Conservation (phyloP, 1,140 invertebrate genomes). For the Pseudomyrmex cubaensis region DNA sequence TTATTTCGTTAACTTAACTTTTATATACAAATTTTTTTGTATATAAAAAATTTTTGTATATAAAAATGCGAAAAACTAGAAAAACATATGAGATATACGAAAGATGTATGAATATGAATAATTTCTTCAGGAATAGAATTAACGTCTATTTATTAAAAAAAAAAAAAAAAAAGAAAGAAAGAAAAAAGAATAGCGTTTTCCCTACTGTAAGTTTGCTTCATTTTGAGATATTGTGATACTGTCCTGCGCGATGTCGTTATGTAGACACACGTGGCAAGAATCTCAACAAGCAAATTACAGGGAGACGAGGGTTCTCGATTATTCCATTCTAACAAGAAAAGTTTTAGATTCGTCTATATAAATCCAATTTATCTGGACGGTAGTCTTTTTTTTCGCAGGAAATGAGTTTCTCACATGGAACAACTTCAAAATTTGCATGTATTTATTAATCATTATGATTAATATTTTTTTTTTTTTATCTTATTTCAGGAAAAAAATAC, state of each 20-base stretch:
- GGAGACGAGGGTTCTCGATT: not conserved
- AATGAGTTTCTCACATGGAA: not conserved
- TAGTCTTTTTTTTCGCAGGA: not conserved
- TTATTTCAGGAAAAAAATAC: conserved; percentile 17
- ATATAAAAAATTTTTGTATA: too few species aligned
- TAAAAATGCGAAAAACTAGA: too few species aligned
- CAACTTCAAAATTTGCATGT: not conserved
- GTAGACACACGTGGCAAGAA: conserved; percentile 17
- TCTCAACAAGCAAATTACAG: conserved; percentile 27
- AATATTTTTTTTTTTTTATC: not conserved
- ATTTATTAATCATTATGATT: not conserved
- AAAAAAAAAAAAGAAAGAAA: not conserved
- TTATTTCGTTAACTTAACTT: too few species aligned
- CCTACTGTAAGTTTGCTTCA: not conserved
- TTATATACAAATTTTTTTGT: not conserved
- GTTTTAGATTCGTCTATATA: too few species aligned
- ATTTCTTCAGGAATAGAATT: not conserved
- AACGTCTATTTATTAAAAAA: not conserved
- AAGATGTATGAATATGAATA: not conserved
- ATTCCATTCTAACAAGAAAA: not conserved
- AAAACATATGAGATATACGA: not conserved
- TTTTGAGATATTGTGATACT: not conserved
- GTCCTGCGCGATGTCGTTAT: not conserved
- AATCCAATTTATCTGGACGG: too few species aligned
- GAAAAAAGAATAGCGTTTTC: not conserved